These are phyloP conservation scores for Meloe dianella DNA, from an alignment of 2,888 invertebrate genomes.

Conservation along the genomic window DNA sequence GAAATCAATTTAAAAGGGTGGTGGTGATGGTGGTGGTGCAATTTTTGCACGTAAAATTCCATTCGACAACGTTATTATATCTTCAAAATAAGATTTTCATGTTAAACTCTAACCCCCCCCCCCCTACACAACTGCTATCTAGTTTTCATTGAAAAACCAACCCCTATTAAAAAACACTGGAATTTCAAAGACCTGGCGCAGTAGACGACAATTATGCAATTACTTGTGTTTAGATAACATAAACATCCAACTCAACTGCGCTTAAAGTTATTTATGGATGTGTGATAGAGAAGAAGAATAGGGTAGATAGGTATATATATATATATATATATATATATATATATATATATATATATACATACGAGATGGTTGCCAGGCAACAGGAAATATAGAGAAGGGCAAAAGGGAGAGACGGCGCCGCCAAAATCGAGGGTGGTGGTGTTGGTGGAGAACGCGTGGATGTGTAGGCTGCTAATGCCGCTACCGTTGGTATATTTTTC, in stretches of 20 bases:
- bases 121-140: too few relatives aligned
- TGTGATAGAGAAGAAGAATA: constrained; percentile 17
- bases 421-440: constrained; percentile 34
- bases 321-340: too few relatives aligned
- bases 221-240: constrained; percentile 47
- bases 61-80: background rate
- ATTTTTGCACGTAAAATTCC: background rate
- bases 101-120: background rate
- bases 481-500: constrained; percentile 25
- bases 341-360: too few relatives aligned
- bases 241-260: constrained; percentile 42
- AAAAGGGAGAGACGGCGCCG: constrained; percentile 1
- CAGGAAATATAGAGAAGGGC: constrained; percentile 20
- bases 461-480: constrained; percentile 39
- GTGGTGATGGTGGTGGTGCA: background rate
- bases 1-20: background rate
- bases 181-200: constrained; percentile 37
- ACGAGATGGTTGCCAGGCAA: constrained; percentile 46
- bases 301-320: too few relatives aligned
- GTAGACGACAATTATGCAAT: constrained; percentile 43
- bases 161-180: constrained; percentile 17
- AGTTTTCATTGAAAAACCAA: background rate
- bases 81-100: background rate
- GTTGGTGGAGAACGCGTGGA: constrained; percentile 46
- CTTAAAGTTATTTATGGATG: constrained; percentile 16